Evolutionary conservation across 2,888 invertebrate species (phyloP).

Genomic region (Stegana nigrithorax): DNA sequence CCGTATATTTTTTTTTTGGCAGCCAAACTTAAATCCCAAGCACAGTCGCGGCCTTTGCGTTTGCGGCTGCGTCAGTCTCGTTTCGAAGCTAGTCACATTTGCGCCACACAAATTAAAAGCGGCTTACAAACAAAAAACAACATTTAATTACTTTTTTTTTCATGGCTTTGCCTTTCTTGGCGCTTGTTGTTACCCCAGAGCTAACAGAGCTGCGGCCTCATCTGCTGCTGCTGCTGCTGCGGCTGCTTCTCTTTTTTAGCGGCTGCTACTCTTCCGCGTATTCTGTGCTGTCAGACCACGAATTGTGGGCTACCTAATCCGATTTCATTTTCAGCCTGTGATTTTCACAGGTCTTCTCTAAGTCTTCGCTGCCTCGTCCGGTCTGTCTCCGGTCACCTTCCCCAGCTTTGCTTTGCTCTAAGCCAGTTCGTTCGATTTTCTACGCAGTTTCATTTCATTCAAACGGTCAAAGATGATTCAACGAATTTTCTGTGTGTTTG

Average conservation of each 20-base stretch:
- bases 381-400: no score
- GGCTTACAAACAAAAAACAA: conserved; percentile 46
- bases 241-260: background rate
- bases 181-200: conserved; percentile 5
- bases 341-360: conserved; percentile 30
- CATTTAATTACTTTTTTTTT: conserved; percentile 54
- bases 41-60: background rate
- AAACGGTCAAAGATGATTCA: conserved; percentile 33
- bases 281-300: no score
- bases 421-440: conserved; percentile 5
- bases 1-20: no score
- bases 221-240: conserved; percentile 24
- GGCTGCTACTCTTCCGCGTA: background rate
- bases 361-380: no score
- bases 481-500: conserved; percentile 6
- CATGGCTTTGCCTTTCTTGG: background rate
- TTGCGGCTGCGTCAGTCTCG: no score
- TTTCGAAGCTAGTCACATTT: conserved; percentile 12
- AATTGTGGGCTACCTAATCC: conserved; percentile 33
- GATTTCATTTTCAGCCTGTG: conserved; percentile 31
- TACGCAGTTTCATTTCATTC: conserved; percentile 22
- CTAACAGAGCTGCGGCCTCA: conserved; percentile 32
- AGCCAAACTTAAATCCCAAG: background rate
- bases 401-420: background rate
- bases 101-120: conserved; percentile 30